phyloP scores from a whole-genome alignment of 2,888 invertebrate genomes.

The Yponomeuta malinellus region DNA sequence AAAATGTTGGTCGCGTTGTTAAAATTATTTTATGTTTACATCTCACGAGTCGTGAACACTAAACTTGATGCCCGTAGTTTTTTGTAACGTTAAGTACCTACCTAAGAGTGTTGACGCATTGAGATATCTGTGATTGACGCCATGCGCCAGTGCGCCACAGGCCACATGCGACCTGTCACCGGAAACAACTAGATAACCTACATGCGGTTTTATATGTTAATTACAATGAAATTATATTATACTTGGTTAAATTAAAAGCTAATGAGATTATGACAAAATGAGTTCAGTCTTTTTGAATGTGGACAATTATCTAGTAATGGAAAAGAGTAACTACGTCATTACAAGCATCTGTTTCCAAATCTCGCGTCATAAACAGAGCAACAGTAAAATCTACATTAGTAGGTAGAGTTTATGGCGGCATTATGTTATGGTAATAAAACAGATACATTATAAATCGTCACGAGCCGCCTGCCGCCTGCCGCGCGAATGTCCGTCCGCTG shows the following conservation, averaged over 20 bases:
- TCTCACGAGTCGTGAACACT: neutral
- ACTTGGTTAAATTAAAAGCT: no score
- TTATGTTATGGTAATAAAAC: conserved; percentile 58
- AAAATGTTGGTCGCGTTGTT: neutral
- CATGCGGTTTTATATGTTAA: no score
- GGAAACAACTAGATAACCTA: no score
- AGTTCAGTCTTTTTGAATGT: neutral
- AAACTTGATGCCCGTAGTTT: no score
- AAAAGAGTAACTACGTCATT: neutral
- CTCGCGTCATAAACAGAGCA: conserved; percentile 5
- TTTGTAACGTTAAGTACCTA: no score
- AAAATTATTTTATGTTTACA: neutral
- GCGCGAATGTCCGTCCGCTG: conserved; percentile 1
- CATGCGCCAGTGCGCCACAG: no score
- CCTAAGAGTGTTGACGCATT: no score
- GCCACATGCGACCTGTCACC: no score
- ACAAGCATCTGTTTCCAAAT: conserved; percentile 6
- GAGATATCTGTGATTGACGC: no score
- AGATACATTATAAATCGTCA: conserved; percentile 59
- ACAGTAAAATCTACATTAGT: conserved; percentile 15
- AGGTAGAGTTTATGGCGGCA: conserved; percentile 14
- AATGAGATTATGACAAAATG: neutral
- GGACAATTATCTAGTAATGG: neutral
- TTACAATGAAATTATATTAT: no score
- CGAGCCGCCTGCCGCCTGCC: neutral